Evolutionary conservation across 2,113 vertebrate genomes (phyloP).

Genomic region (Coturnix japonica): DNA sequence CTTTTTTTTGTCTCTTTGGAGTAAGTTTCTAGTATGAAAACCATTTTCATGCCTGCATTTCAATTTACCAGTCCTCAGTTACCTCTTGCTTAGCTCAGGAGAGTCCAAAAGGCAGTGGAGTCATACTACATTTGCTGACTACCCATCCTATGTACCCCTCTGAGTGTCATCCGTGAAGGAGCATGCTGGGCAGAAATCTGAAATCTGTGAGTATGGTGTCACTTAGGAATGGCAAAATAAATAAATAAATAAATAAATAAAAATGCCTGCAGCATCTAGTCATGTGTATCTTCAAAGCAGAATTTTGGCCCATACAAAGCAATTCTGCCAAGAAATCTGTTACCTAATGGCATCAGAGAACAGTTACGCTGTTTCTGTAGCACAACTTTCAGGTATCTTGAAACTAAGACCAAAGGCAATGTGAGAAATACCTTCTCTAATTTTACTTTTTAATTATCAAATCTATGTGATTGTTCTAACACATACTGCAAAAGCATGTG

Average conservation of each 20-base stretch:
- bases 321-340: not conserved
- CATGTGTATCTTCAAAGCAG: not conserved
- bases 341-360: not conserved
- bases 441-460: not conserved
- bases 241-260: not conserved
- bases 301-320: not conserved
- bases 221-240: not conserved
- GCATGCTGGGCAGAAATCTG: not conserved
- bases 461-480: not conserved
- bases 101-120: not conserved
- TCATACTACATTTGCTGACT: not conserved
- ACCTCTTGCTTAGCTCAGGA: not conserved
- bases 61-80: not conserved
- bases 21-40: not conserved
- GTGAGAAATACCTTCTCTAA: not conserved
- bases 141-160: not conserved
- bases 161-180: not conserved
- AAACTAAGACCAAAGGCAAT: not conserved
- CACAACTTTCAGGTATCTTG: not conserved
- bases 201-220: not conserved
- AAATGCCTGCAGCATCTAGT: not conserved
- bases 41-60: not conserved
- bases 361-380: not conserved
- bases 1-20: not conserved
- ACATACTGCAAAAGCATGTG: not conserved